Percentiles rank a stretch among this genome's conserved stretches.
These are phyloP conservation scores for Bactericera cockerelli DNA, from an alignment of 1,140 invertebrate genomes.

Conservation along the genomic window DNA sequence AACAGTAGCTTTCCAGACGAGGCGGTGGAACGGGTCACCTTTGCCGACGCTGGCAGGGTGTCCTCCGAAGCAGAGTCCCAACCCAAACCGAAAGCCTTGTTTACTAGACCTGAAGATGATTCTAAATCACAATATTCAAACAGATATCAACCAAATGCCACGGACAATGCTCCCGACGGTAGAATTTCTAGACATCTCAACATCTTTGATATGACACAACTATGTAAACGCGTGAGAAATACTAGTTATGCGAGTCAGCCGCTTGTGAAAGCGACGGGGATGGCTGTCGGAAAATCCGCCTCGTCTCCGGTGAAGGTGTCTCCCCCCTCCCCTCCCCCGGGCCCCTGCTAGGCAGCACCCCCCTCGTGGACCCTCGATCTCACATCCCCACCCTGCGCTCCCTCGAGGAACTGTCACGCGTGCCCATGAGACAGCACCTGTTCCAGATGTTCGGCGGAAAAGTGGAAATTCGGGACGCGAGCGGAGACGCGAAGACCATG, in stretches of 20 bases:
- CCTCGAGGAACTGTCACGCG: conserved; percentile 38
- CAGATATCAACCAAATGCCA: too few species aligned
- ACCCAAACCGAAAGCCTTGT: not conserved
- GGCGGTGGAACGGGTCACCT: too few species aligned
- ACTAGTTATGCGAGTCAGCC: too few species aligned
- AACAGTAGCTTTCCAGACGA: not conserved
- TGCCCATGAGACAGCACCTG: conserved; percentile 33
- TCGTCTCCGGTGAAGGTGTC: not conserved
- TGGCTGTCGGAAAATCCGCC: not conserved
- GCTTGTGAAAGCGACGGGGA: too few species aligned
- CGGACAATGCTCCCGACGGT: too few species aligned
- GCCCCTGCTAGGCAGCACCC: conserved; percentile 58
- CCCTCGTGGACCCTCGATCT: conserved; percentile 41
- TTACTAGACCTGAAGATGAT: too few species aligned
- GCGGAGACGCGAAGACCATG: conserved; percentile 50
- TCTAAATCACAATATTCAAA: too few species aligned
- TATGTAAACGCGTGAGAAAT: too few species aligned
- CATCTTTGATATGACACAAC: too few species aligned
- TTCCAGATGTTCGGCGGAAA: conserved; percentile 52
- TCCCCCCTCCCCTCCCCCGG: conserved; percentile 55
- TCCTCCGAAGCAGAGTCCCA: not conserved
- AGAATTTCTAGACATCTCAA: too few species aligned
- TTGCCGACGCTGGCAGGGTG: too few species aligned
- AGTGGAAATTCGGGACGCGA: conserved; percentile 50
- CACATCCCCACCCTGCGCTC: conserved; percentile 32